Base-by-base conservation (phyloP, 2,888 invertebrate species). In the Fragum fragum region DNA sequence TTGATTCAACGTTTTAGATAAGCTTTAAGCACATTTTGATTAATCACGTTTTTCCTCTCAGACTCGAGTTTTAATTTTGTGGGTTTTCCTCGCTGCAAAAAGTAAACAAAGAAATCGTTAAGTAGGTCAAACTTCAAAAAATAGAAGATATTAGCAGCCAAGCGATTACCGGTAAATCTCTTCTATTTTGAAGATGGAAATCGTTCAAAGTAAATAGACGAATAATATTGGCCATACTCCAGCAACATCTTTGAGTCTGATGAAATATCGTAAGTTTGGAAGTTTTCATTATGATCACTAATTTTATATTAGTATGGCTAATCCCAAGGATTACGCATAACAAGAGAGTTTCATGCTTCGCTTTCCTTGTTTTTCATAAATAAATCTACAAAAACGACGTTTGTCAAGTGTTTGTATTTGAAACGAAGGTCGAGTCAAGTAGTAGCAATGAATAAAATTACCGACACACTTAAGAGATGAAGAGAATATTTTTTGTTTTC, bases 151-250 rank as follows among this genome's bases (percentile, higher is more conserved):
- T 26, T 57, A 18, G 57, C 57, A 57, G 57, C 57, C 23, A 57
- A 57, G 26, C 57, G 57, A 57, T 57, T 57, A 57, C 3, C 26
- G 57, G 9, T 26, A 23, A 57, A 21, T 57, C 57, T 21, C 26
- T 57, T 3, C 57, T 57, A n/a, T 57, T 57, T 57, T 21, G 47
- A 47, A 47, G 57, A 57, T 57, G 26, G 26, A 57, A 57, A 57
- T 21, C 26, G 26, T 57, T 57, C 57, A 57, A 57, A 57, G 57
- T 57, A 21, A 57, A 57, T 57, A 26, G 57, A 26, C 57, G 23
- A 57, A 57, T 26, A 57, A 26, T 23, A 26, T 23, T 57, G 57
- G 57, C 57, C 57, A 3, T 57, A 2, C 23, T 57, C 57, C 57
- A 57, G 23, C 26, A 57, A 23, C 5, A 57, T 21, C 26, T 57